Evolutionary conservation across 2,797 vertebrate genomes (phyloP).

Genomic region (Lerista edwardsae): DNA sequence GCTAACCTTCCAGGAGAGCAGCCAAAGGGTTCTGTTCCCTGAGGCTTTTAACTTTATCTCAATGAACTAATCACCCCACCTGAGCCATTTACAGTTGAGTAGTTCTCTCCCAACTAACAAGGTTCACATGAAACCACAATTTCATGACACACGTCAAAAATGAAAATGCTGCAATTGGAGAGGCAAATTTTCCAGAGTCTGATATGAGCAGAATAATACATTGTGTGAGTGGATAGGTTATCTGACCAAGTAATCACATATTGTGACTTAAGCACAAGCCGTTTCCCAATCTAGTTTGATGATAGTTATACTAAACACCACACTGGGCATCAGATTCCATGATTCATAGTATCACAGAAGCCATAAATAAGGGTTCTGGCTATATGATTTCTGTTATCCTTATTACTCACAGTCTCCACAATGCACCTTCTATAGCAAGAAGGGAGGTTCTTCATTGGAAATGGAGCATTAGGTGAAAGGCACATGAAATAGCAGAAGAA

Average conservation of each 20-base stretch:
- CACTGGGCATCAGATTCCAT: neutral
- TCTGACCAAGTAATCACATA: neutral
- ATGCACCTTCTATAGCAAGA: neutral
- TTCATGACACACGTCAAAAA: neutral
- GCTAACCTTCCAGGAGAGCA: too few relatives aligned
- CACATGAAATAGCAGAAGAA: neutral
- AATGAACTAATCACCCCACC: too few relatives aligned
- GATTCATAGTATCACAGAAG: neutral
- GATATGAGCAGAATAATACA: neutral
- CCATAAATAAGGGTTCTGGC: neutral
- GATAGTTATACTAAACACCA: neutral
- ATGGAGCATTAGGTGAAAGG: neutral
- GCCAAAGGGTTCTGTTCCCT: too few relatives aligned
- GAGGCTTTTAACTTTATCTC: too few relatives aligned
- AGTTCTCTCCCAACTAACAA: too few relatives aligned
- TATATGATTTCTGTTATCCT: neutral
- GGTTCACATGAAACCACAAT: too few relatives aligned
- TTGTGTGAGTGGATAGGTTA: neutral
- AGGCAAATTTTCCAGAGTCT: neutral
- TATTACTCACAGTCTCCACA: neutral
- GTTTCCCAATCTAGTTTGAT: neutral
- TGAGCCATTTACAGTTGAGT: too few relatives aligned
- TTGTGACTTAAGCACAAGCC: neutral
- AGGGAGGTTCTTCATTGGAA: neutral
- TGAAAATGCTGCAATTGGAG: neutral